Evolutionary conservation across 2,113 vertebrate species (phyloP).

Genomic region (Pantherophis guttatus): DNA sequence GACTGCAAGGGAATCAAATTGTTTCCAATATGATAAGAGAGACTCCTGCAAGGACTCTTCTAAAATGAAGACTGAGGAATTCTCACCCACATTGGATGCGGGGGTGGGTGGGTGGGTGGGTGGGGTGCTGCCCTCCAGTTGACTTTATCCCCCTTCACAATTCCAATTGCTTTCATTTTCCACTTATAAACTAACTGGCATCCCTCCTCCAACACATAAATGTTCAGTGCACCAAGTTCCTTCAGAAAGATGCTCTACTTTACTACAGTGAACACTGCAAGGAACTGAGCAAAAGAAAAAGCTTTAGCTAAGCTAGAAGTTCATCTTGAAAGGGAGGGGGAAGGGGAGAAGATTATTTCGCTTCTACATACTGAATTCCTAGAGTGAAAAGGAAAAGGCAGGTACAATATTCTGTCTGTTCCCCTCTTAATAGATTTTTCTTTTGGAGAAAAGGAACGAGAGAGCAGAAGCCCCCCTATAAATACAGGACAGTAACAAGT

Average conservation of each 20-base stretch:
- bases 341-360: not conserved
- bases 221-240: not conserved
- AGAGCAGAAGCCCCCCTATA: not conserved
- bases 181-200: not conserved
- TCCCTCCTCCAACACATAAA: not conserved
- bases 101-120: too few relatives aligned
- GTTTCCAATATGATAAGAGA: not conserved
- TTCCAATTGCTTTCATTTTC: not conserved
- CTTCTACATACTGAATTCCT: not conserved
- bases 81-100: not conserved
- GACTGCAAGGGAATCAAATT: not conserved
- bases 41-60: not conserved
- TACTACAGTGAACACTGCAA: not conserved
- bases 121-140: not conserved
- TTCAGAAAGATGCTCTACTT: not conserved
- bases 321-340: not conserved
- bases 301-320: not conserved
- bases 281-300: not conserved
- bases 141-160: not conserved
- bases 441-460: not conserved
- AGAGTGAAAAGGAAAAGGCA: not conserved
- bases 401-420: not conserved
- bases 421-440: not conserved
- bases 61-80: not conserved
- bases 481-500: not conserved